Base-by-base conservation (phyloP, 2,888 invertebrate species). In the Conus canariensis region DNA sequence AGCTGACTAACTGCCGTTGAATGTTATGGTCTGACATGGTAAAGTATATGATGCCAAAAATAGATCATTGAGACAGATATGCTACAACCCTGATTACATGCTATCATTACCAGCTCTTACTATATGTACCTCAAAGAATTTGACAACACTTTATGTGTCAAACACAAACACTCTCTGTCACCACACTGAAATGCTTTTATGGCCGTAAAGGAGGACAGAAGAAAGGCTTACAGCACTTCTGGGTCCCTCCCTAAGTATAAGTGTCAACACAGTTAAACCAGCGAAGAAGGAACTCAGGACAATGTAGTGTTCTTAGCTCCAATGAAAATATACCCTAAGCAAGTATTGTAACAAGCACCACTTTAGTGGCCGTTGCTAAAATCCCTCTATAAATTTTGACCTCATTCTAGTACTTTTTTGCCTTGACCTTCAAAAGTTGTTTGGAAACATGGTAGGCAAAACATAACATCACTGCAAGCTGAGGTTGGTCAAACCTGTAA, bases 391-490 rank as follows among this genome's bases (percentile, higher is more conserved):
- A 82, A 56, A 56, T 56, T 56, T 22, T 8, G 56, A 16, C 19
- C 56, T 77, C 0, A n/a, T 77, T 16, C 5, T 16, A 56, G 8
- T 4, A 5, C 7, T 16, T 16, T 56, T 30, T 80, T 6, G 16
- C 82, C 82, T 82, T 82, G 82, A 82, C 82, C 82, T 82, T 82
- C 45, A 19, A 82, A 56, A 9, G 16, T 22, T 67, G 64, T 67
- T 87, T 64, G 70, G 56, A 87, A 87, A 25, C n/a, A 45, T 25
- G 67, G 87, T 19, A n/a, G 56, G 9, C 87, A 87, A 16, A 88
- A 80, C 88, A 77, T 64, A 60, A 12, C 22, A 25, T 80, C 14
- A 70, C 60, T 64, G 22, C 19, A 25, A 45, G 14, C 14, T 6
- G 45, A 45, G 60, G 83, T 25, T 82, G 60, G 25, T 60, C 30